A percentile compares a stretch with the other conserved stretches of the same genome.
Evolutionary conservation across 2,797 vertebrate species (phyloP).

Genomic region (Manis javanica): DNA sequence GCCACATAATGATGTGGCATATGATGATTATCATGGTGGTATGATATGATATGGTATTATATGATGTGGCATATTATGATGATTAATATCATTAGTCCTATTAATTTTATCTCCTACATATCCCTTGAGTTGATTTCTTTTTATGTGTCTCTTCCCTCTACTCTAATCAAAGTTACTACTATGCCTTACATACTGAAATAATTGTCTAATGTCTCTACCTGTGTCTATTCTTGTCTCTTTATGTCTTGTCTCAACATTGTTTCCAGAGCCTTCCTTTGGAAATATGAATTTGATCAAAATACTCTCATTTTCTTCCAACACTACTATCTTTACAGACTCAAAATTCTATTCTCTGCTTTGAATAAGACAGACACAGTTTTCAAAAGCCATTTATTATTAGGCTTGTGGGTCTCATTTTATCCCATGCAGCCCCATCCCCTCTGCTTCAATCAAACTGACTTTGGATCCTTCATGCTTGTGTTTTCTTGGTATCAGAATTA

Average conservation of each 20-base stretch:
- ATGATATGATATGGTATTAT: too few species aligned
- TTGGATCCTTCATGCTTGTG: not conserved
- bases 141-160: not conserved
- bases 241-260: not conserved
- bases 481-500: not conserved
- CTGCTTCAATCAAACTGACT: not conserved
- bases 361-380: not conserved
- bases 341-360: not conserved
- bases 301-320: not conserved
- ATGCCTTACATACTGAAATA: not conserved
- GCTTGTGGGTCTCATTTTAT: not conserved
- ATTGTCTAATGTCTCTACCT: not conserved
- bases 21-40: too few species aligned
- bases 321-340: not conserved
- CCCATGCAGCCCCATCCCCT: not conserved
- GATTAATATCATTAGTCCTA: not conserved
- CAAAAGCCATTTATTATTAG: not conserved
- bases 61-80: not conserved
- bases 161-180: not conserved
- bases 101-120: not conserved
- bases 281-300: conserved; percentile 3
- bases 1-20: not conserved
- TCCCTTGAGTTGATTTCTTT: not conserved
- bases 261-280: not conserved
- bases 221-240: not conserved